phyloP scores from a whole-genome alignment of 2,113 vertebrate genomes.

The Leptosomus discolor region DNA sequence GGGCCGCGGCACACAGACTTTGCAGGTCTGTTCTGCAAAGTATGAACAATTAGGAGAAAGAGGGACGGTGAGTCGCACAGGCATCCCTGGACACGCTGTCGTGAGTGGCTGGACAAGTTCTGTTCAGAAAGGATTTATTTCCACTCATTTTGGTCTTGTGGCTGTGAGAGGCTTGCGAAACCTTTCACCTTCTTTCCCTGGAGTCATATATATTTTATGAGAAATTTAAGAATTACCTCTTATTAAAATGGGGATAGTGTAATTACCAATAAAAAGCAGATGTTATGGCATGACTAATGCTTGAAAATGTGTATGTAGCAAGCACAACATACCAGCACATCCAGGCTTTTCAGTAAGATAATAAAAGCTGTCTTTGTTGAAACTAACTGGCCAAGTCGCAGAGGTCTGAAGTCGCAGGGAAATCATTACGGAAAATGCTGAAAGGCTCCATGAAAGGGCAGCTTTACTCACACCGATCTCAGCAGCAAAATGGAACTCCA shows the following conservation, averaged over 20 bases:
- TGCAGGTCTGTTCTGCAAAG: background rate
- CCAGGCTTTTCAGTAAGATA: constrained; percentile 35
- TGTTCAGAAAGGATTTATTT: constrained; percentile 42
- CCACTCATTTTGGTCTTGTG: constrained; percentile 12
- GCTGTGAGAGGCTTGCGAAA: constrained; percentile 45
- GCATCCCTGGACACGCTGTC: background rate
- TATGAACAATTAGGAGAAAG: background rate
- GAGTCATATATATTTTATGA: constrained; percentile 45
- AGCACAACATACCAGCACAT: background rate
- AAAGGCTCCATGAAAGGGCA: background rate
- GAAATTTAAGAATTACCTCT: constrained; percentile 62
- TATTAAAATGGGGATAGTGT: constrained; percentile 59
- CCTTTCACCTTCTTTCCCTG: constrained; percentile 59
- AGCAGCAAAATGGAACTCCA: background rate
- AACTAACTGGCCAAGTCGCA: background rate
- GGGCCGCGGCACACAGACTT: background rate
- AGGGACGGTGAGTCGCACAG: background rate
- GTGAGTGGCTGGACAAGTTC: background rate
- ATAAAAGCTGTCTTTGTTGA: constrained; percentile 42
- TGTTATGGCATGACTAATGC: constrained; percentile 55
- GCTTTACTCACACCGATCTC: background rate
- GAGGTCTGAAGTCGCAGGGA: background rate
- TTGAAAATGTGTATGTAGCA: background rate
- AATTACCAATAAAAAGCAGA: constrained; percentile 68
- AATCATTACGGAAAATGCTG: background rate